Conservation (phyloP, 2,888 invertebrate species). For the Piscicola geometra region DNA sequence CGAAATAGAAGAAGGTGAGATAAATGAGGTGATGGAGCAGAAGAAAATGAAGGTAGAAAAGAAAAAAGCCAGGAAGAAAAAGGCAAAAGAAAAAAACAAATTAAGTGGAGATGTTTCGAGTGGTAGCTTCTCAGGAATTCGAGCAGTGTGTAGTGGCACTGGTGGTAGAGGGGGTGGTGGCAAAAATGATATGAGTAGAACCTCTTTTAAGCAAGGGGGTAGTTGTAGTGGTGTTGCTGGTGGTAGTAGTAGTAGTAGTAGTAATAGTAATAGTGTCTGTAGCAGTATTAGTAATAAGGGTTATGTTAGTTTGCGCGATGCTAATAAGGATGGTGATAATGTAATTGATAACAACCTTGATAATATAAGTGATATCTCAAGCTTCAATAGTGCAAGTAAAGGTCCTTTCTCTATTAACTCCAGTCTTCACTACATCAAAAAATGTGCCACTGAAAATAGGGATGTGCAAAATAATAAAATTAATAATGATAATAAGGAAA, state of each 20-base stretch:
- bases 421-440: too few species aligned
- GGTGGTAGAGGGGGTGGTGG: too few species aligned
- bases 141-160: too few species aligned
- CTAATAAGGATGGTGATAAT: neutral
- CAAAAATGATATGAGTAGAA: too few species aligned
- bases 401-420: neutral
- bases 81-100: too few species aligned
- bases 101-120: too few species aligned
- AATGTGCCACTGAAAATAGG: too few species aligned
- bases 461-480: neutral
- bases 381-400: neutral
- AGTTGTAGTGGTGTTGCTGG: neutral
- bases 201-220: too few species aligned
- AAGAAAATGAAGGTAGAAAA: neutral
- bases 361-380: neutral
- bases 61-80: neutral
- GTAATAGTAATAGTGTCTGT: neutral
- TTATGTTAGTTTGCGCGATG: neutral
- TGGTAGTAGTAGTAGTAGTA: neutral
- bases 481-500: neutral
- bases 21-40: neutral
- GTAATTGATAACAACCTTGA: neutral
- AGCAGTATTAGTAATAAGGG: too few species aligned
- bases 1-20: constrained; percentile 1
- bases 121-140: too few species aligned